Base-by-base conservation (phyloP, 2,888 invertebrate species). In the Folsomia manolachei region DNA sequence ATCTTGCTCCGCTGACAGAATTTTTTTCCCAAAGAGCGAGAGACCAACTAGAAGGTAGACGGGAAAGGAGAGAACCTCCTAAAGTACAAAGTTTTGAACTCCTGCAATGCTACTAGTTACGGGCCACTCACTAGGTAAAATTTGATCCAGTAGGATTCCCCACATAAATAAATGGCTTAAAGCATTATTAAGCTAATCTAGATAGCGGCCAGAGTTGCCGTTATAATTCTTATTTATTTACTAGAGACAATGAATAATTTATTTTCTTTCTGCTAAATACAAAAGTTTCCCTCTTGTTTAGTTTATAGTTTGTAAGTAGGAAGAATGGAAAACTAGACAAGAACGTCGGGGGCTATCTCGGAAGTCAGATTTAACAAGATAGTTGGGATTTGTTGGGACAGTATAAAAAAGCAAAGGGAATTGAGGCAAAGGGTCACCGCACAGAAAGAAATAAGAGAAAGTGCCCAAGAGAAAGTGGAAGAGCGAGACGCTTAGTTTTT, bases 141-240 rank as follows among this genome's bases (percentile, higher is more conserved):
- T 39, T 39, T 39, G 4, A 39, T 39, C 39, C 39, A 39, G 7
- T 14, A 39, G 39, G 39, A 39, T 39, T 39, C 14, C 14, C 39
- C 39, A 39, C 4, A 39, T 4, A 39, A 39, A 39, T 4, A 4
- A 39, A 14, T 14, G 39, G 39, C 39, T 39, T 39, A 39, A 39
- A 39, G 39, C 39, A 39, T 39, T 39, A 39, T 39, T 39, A 39
- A 39, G 39, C 39, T 39, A 39, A 39, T 39, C 39, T 39, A 39
- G 39, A 39, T 39, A 39, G 39, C 14, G n/a, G n/a, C 2, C 14
- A 60, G 7, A 63, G 63, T 7, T 23, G 64, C 1, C 25, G 27
- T 64, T 64, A 26, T 64, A 64, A 64, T 64, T 64, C 64, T 7
- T 27, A 64, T 62, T 62, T 62, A 62, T 26, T 62, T 2, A 62